These are phyloP conservation scores for Scolopax bukidnonensis DNA, from an alignment of 2,797 vertebrate species.

Conservation along the genomic window DNA sequence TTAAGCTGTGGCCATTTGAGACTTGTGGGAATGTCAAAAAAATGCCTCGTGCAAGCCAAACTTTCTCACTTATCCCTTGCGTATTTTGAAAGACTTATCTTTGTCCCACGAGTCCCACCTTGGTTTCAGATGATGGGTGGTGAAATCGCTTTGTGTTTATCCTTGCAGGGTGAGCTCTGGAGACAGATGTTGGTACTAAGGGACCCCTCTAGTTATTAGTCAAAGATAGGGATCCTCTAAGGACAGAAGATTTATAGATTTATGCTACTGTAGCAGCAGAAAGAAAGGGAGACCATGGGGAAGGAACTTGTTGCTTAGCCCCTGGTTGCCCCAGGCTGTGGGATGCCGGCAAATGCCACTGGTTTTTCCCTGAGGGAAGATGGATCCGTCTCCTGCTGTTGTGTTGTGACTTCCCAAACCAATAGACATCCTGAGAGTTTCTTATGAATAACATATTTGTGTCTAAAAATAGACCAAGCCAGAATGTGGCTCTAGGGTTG, in stretches of 20 bases:
- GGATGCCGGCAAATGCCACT: neutral
- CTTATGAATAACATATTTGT: neutral
- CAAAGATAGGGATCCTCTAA: neutral
- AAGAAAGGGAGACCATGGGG: neutral
- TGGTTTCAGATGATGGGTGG: neutral
- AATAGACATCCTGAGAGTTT: neutral
- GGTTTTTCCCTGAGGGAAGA: neutral
- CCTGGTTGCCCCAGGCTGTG: neutral
- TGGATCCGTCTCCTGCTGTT: neutral
- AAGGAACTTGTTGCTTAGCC: neutral
- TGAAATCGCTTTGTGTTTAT: neutral
- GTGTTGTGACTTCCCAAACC: neutral
- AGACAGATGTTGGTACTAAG: neutral
- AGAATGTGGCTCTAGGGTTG: neutral
- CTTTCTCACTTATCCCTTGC: constrained; percentile 14
- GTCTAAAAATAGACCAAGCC: neutral
- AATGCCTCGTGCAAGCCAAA: constrained; percentile 47
- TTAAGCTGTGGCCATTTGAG: constrained; percentile 55
- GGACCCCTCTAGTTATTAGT: neutral
- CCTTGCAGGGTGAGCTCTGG: neutral
- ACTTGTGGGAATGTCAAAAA: constrained; percentile 63
- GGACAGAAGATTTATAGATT: neutral
- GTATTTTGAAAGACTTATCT: constrained; percentile 38
- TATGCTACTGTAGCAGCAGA: neutral
- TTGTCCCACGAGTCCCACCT: neutral